Conservation (phyloP, 2,113 vertebrate genomes). For the Polypterus senegalus region DNA sequence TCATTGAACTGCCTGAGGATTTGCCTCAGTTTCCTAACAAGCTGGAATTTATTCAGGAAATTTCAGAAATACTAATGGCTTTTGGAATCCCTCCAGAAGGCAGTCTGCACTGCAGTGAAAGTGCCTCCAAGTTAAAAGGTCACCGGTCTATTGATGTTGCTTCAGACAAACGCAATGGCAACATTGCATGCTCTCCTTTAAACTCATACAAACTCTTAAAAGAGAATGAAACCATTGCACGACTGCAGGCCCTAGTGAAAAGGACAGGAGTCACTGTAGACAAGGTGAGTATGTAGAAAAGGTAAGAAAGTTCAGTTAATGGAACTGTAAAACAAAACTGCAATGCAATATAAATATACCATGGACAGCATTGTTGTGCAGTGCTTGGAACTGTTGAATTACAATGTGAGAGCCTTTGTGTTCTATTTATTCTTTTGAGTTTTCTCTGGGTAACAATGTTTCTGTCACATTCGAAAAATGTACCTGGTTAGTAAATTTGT, state of each 20-base stretch:
- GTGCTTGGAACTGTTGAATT: too few species aligned
- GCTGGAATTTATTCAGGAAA: slow-evolving; percentile 92
- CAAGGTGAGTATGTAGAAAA: slow-evolving; percentile 83
- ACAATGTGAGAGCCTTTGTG: too few species aligned
- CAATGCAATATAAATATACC: too few species aligned
- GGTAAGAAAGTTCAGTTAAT: too few species aligned
- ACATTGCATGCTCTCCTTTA: slow-evolving; percentile 73
- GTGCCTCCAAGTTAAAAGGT: slow-evolving; percentile 62
- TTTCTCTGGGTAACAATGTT: too few species aligned
- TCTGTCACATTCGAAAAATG: too few species aligned
- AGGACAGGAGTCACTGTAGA: slow-evolving; percentile 89
- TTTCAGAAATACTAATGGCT: slow-evolving; percentile 83
- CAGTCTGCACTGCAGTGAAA: slow-evolving; percentile 70
- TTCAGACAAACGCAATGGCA: slow-evolving; percentile 90
- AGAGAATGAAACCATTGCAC: slow-evolving; percentile 89
- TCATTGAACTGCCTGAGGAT: slow-evolving; percentile 91
- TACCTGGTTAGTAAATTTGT: too few species aligned
- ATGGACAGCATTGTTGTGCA: too few species aligned
- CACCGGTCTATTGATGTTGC: slow-evolving; percentile 67
- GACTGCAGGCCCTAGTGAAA: slow-evolving; percentile 89
- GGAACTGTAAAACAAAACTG: too few species aligned
- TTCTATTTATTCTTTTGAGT: too few species aligned
- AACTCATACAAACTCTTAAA: slow-evolving; percentile 78
- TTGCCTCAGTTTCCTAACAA: slow-evolving; percentile 96
- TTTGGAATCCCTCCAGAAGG: slow-evolving; percentile 86